Conservation (phyloP, 2,888 invertebrate species). For the Prosopocoilus inquinatus region DNA sequence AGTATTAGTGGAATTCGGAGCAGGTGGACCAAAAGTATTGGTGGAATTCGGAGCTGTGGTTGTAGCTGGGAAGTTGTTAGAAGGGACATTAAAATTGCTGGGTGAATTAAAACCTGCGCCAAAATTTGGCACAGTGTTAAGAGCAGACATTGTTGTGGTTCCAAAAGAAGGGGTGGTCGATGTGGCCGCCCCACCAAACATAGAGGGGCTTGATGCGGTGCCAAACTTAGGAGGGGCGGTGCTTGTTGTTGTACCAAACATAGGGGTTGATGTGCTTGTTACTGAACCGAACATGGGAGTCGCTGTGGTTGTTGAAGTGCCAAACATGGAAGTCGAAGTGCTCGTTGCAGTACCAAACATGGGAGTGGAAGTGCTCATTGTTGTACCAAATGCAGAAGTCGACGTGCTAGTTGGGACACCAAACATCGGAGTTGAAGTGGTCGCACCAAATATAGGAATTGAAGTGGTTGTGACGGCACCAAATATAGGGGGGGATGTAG, state of each 20-base stretch:
- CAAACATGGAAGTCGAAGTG: slow-evolving; percentile 17
- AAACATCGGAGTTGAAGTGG: neutral
- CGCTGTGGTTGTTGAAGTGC: slow-evolving; percentile 33
- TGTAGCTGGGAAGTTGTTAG: too few species aligned
- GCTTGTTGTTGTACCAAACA: slow-evolving; percentile 21
- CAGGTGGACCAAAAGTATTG: too few species aligned
- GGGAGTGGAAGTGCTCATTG: slow-evolving; percentile 5
- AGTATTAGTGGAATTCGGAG: too few species aligned
- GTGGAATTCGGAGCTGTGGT: too few species aligned
- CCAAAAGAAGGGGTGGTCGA: slow-evolving; percentile 13
- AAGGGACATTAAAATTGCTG: too few species aligned
- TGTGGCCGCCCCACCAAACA: slow-evolving; percentile 3
- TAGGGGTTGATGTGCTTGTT: slow-evolving; percentile 14
- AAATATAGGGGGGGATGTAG: slow-evolving; percentile 17
- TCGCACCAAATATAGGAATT: slow-evolving; percentile 5
- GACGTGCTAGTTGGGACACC: slow-evolving; percentile 4
- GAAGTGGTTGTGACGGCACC: slow-evolving; percentile 18
- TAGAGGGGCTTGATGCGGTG: too few species aligned
- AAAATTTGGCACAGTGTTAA: neutral
- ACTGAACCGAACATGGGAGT: slow-evolving; percentile 30
- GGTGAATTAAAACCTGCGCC: neutral
- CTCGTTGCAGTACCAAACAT: neutral
- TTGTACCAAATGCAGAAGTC: slow-evolving; percentile 14
- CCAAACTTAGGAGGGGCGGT: slow-evolving; percentile 8
- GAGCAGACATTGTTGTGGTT: neutral